A percentile compares a stretch with the other conserved stretches of the same genome.
These are phyloP conservation scores for Noctua comes DNA, from an alignment of 2,888 invertebrate species.

Conservation along the genomic window DNA sequence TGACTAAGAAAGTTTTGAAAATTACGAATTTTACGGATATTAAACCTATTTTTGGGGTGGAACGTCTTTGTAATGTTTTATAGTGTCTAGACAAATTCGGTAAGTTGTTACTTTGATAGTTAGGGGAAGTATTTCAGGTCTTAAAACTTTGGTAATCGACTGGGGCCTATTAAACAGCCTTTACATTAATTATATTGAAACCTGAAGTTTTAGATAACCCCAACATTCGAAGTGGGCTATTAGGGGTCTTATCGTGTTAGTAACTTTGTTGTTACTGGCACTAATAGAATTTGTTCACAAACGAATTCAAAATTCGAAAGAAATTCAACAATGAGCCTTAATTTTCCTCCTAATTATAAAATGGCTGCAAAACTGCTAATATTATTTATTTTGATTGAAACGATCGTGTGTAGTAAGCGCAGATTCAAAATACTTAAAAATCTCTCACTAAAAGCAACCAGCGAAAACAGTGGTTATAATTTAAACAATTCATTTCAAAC, in stretches of 20 bases:
- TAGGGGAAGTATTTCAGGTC: conserved; percentile 38
- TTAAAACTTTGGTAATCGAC: conserved; percentile 53
- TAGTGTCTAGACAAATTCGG: conserved; percentile 65
- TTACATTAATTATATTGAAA: conserved; percentile 28
- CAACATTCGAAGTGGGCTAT: conserved; percentile 14
- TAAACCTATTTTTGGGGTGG: conserved; percentile 49
- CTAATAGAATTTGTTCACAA: conserved; percentile 17
- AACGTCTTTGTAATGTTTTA: conserved; percentile 60
- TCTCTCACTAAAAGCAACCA: conserved; percentile 5
- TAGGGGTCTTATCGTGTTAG: background rate
- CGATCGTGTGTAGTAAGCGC: conserved; percentile 1
- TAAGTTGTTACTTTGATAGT: conserved; percentile 40
- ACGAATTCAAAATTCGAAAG: background rate
- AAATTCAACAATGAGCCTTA: background rate
- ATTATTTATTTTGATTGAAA: conserved; percentile 18
- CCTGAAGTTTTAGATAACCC: conserved; percentile 24
- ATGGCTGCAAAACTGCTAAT: background rate
- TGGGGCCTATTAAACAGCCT: conserved; percentile 37
- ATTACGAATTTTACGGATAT: conserved; percentile 49
- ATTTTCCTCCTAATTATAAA: background rate
- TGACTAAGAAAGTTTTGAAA: conserved; percentile 55
- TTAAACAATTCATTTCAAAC: conserved; percentile 38
- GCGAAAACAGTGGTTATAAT: conserved; percentile 30
- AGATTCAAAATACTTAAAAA: conserved; percentile 8
- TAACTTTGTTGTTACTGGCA: conserved; percentile 2